Base-by-base conservation (phyloP, 2,797 vertebrate genomes). In the Podarcis lilfordi region DNA sequence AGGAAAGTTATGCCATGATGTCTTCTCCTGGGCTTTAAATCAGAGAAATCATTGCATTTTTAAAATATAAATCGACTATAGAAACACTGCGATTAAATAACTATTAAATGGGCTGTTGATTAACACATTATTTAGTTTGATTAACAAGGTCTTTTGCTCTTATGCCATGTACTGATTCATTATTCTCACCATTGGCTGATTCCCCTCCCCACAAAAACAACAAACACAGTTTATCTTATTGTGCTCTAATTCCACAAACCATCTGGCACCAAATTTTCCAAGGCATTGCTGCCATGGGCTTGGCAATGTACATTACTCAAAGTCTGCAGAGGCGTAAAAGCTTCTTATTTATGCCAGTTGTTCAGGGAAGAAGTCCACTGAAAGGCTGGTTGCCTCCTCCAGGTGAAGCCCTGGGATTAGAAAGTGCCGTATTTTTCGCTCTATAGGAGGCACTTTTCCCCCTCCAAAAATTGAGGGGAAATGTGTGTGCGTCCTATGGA, bases 211-310 rank as follows among this genome's bases (percentile, higher is more conserved):
- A 17, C 40, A 50, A 50, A 50, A 13, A 50, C 50, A 50, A 61
- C 59, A 5, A 5, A 5, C 78, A 66, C 23, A 82, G 9, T 85
- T 79, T 40, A 35, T 82, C 27, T 75, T 43, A 68, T 86, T 37
- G 37, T 69, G 35, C 8, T 72, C 79, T 81, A 43, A 25, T 17
- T 76, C 35, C 40, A 64, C 35, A 85, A 27, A 85, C 61, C 88
- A 85, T 71, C 72, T 86, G 86, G 59, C 23, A 83, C n/a, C 61
- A 79, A 66, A 82, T 88, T 86, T 88, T 32, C 8, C 77, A 81
- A 37, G 10, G 32, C 68, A 40, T 37, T 32, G 72, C 27, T 64
- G 23, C 77, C 40, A 35, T 32, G n/a, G 23, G 17, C 45, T 85
- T 85, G 86, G 76, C 45, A 81, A 50, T 77, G 35, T 76, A 19